A percentile compares a stretch with the other conserved stretches of the same genome.
phyloP scores from a whole-genome alignment of 2,888 invertebrate species.

The Hypsopygia costalis region DNA sequence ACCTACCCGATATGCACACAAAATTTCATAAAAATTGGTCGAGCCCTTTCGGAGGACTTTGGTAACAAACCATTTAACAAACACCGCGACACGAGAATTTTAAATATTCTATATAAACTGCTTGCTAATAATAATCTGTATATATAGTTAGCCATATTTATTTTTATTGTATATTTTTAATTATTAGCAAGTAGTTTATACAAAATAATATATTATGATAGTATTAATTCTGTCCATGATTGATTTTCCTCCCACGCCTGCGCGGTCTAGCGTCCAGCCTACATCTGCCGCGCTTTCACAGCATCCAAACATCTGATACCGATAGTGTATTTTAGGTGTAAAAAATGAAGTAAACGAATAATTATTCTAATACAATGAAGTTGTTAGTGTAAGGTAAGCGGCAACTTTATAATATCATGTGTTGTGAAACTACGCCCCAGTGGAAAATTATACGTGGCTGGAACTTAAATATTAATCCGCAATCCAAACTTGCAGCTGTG shows the following conservation, averaged over 20 bases:
- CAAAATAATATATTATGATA: constrained; percentile 5
- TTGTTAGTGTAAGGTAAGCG: constrained; percentile 13
- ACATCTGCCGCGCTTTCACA: constrained; percentile 44
- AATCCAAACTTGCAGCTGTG: constrained; percentile 38
- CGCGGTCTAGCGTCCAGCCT: constrained; percentile 49
- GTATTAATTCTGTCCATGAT: constrained; percentile 20
- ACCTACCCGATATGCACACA: no score
- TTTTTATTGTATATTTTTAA: no score
- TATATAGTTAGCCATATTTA: no score
- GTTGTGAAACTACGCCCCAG: neutral
- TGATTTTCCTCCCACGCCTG: constrained; percentile 43
- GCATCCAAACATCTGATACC: constrained; percentile 50
- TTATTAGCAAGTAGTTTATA: no score
- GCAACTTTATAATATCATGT: neutral
- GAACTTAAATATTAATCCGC: constrained; percentile 38
- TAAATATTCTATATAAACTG: no score
- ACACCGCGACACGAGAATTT: no score
- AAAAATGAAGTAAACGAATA: constrained; percentile 5
- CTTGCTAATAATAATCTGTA: no score
- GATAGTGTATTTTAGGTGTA: constrained; percentile 21
- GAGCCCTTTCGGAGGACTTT: no score
- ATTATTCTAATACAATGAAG: constrained; percentile 13
- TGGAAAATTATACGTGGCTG: constrained; percentile 20
- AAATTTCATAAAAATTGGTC: no score
- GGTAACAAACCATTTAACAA: no score